These are phyloP conservation scores for Aspidapion aeneum DNA, from an alignment of 2,888 invertebrate species.

Conservation along the genomic window DNA sequence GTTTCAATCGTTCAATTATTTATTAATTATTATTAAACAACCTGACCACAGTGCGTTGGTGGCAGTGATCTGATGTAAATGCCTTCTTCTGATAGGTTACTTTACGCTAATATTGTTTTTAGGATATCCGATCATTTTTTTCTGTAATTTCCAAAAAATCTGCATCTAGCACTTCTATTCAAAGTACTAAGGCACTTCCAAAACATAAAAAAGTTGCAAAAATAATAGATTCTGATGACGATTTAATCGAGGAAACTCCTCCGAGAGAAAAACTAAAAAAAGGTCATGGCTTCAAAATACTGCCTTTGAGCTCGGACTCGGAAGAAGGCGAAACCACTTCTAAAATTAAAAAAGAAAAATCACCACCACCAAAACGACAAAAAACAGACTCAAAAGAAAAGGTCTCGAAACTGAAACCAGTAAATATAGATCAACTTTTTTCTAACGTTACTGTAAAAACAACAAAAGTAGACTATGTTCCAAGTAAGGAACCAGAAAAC, in stretches of 20 bases:
- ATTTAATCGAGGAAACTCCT: conserved; percentile 56
- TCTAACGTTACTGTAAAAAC: conserved; percentile 58
- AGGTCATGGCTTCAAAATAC: conserved; percentile 28
- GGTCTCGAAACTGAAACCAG: conserved; percentile 40
- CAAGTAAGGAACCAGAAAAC: conserved; percentile 15
- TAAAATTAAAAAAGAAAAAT: conserved; percentile 30
- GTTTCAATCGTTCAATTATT: no score
- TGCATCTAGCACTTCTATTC: conserved; percentile 5
- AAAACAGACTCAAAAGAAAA: conserved; percentile 39
- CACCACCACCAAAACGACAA: conserved; percentile 35
- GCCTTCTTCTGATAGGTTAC: no score
- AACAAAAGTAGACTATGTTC: conserved; percentile 42
- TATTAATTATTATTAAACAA: no score
- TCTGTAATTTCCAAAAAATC: conserved; percentile 40
- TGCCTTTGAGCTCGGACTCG: conserved; percentile 35
- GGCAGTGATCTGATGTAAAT: no score
- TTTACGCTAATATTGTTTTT: conserved; percentile 35
- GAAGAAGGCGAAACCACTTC: no score
- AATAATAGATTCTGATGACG: conserved; percentile 51
- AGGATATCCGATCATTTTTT: conserved; percentile 67
- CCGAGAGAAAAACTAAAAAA: conserved; percentile 29
- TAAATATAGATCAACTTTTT: conserved; percentile 56
- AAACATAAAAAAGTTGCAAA: conserved; percentile 37
- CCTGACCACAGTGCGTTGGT: no score
- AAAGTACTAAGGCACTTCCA: conserved; percentile 23